Evolutionary conservation across 1,140 invertebrate genomes (phyloP).

Genomic region (Lasaia peninsularis): DNA sequence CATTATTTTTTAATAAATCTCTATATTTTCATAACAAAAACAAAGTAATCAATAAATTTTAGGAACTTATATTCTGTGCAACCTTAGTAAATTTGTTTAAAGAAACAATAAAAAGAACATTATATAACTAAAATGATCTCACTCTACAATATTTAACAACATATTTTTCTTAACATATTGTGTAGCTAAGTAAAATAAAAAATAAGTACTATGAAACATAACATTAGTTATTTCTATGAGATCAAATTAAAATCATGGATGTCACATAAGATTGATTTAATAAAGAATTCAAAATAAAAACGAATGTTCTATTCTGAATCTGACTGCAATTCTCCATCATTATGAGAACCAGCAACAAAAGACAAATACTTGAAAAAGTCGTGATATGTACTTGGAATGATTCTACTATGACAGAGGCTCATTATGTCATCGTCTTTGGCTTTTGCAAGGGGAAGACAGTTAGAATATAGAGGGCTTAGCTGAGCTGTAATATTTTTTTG

Average conservation of each 20-base stretch:
- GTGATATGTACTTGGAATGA: constrained; percentile 17
- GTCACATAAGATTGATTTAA: background rate
- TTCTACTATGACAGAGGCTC: constrained; percentile 13
- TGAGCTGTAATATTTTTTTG: constrained; percentile 13
- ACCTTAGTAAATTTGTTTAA: background rate
- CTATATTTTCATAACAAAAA: background rate
- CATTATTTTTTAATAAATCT: background rate
- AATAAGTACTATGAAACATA: background rate
- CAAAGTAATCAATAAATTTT: background rate
- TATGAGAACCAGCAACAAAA: constrained; percentile 14
- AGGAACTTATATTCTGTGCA: background rate
- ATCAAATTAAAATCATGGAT: background rate
- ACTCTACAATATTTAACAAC: background rate
- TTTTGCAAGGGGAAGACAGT: constrained; percentile 1
- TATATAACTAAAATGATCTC: background rate
- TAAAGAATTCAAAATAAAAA: background rate
- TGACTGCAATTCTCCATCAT: constrained; percentile 13
- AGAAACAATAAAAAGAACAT: background rate
- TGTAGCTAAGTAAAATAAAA: background rate
- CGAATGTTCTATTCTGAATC: constrained; percentile 15
- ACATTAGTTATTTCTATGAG: background rate
- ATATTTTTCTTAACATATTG: background rate
- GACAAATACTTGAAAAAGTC: constrained; percentile 16
- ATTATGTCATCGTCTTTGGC: constrained; percentile 14
- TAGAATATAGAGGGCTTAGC: constrained; percentile 15